A percentile compares a stretch with the other conserved stretches of the same genome.
Evolutionary conservation across 2,113 vertebrate species (phyloP).

Genomic region (Rhegmatorhina hoffmannsi): DNA sequence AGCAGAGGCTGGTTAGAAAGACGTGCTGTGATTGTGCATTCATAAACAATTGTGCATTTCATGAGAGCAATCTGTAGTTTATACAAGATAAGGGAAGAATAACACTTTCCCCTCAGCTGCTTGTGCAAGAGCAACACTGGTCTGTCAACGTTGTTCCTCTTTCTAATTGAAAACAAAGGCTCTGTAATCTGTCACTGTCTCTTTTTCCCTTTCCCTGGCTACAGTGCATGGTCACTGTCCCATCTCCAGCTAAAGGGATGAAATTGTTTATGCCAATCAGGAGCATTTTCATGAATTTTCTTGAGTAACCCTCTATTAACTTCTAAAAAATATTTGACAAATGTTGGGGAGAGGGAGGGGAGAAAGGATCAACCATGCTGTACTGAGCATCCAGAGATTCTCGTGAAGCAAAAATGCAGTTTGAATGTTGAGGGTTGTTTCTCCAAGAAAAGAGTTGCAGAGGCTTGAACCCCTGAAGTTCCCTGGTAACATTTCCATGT

Average conservation of each 20-base stretch:
- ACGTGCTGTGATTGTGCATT: not conserved
- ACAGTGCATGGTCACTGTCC: not conserved
- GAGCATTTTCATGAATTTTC: not conserved
- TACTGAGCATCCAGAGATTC: not conserved
- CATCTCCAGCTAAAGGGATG: not conserved
- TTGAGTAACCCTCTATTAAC: not conserved
- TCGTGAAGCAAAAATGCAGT: not conserved
- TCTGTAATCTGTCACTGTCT: not conserved
- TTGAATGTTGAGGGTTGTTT: not conserved
- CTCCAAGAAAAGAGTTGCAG: not conserved
- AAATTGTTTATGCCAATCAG: not conserved
- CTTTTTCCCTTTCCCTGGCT: not conserved
- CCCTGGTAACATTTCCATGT: not conserved
- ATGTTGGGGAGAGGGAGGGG: fast-evolving
- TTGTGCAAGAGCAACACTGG: constrained; percentile 13
- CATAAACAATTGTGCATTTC: not conserved
- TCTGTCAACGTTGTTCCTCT: constrained; percentile 22
- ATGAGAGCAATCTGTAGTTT: constrained; percentile 5
- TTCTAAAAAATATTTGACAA: not conserved
- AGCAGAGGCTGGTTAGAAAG: not conserved
- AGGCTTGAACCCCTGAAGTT: not conserved
- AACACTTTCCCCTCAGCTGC: not conserved
- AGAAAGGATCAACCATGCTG: not conserved
- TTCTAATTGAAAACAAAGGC: constrained; percentile 28
- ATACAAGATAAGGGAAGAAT: constrained; percentile 49